Evolutionary conservation across 1,140 invertebrate genomes (phyloP), one percentile per base, ranked within the genome.

Genomic region (Stratiolaelaps scimitus): DNA sequence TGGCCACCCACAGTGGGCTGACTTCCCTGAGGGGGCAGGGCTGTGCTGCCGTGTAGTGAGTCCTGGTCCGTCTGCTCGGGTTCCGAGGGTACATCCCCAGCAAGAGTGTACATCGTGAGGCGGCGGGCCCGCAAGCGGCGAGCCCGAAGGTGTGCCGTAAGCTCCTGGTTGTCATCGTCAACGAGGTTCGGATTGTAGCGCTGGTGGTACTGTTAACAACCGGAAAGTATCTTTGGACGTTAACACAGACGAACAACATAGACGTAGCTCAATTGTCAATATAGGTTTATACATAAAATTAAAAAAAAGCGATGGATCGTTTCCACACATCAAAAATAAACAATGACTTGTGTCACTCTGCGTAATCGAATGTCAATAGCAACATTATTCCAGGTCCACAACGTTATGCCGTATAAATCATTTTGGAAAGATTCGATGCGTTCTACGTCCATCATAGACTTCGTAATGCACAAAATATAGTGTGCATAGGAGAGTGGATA

Each of bases 101-200:
- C 64, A 56, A 71, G 65, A 30, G 74, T 73, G 2, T 72, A 53
- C 26, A 71, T 53, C 13, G 71, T 73, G 64, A 76, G 69, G 10
- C 75, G 67, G 2, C 72, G 69, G n/a, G 75, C 70, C n/a, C 72
- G 71, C 6, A 73, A 28, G 29, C 72, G 70, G 1, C 75, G 71
- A 6, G 67, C 67, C 45, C 70, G 69, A 7, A 76, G 68, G 29
- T 76, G 76, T 1, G 70, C 69, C 1, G 64, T 56, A 28, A 76
- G 53, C 47, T 76, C 75, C 65, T 75, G 72, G 13, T 74, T 69
- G 28, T 77, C 75, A 47, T 77, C 76, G 30, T 70, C 69, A 19
- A 77, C 73, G 60, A 77, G 68, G 64, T 77, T 77, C 0, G 71
- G 74, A 65, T 77, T 77, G 70, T 76, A 75, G 67, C 73, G 74